phyloP scores from a whole-genome alignment of 2,888 invertebrate genomes.

The Brenthis ino region DNA sequence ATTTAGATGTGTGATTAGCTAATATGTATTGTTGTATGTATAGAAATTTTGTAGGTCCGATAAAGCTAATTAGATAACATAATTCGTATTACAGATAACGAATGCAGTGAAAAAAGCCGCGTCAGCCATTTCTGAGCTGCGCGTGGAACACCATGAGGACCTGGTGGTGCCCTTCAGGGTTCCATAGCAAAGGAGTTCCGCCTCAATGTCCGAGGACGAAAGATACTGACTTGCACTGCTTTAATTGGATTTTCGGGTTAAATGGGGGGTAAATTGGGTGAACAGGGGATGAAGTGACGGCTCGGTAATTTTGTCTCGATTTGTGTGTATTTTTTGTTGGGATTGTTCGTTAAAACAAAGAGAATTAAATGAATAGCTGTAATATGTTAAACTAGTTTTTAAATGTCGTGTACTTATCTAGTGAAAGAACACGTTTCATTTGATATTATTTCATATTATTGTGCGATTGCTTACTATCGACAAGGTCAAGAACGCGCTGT shows the following conservation, averaged over 20 bases:
- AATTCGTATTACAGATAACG: slow-evolving; percentile 82
- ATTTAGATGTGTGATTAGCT: too few relatives aligned
- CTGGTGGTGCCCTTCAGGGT: slow-evolving; percentile 94
- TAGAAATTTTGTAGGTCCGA: too few relatives aligned
- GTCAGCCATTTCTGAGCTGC: slow-evolving; percentile 88
- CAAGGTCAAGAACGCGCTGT: too few relatives aligned
- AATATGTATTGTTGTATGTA: too few relatives aligned
- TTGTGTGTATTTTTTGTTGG: too few relatives aligned
- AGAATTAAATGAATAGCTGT: too few relatives aligned
- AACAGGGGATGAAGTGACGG: background rate
- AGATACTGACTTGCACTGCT: slow-evolving; percentile 34
- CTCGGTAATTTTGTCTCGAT: background rate
- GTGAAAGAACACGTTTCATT: too few relatives aligned
- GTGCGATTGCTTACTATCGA: too few relatives aligned
- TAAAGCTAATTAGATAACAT: background rate
- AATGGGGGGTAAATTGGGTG: slow-evolving; percentile 8
- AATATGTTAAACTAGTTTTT: too few relatives aligned
- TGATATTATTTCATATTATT: too few relatives aligned
- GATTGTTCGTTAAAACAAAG: too few relatives aligned
- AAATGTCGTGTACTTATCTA: too few relatives aligned
- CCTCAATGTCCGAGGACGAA: slow-evolving; percentile 44
- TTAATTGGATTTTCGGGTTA: background rate
- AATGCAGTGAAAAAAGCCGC: slow-evolving; percentile 86
- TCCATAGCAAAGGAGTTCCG: slow-evolving; percentile 75
- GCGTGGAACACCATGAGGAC: slow-evolving; percentile 94